Conservation (phyloP, 2,888 invertebrate genomes). For the Dryococelus australis region DNA sequence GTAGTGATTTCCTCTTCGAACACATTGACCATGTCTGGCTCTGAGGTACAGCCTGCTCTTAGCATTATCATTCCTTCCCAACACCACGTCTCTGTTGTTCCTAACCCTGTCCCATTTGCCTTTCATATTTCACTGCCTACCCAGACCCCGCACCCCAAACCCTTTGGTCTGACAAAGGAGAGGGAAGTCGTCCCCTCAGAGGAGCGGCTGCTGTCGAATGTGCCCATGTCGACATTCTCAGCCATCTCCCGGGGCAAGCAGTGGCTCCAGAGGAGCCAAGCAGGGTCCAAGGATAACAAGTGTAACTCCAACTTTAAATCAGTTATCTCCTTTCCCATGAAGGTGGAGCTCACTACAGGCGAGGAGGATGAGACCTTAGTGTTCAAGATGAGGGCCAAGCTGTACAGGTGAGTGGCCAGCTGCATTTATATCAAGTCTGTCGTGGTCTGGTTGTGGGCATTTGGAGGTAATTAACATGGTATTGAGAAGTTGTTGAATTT, state of each 20-base stretch:
- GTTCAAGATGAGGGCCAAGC: conserved; percentile 82
- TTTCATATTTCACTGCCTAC: conserved; percentile 70
- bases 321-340: conserved; percentile 83
- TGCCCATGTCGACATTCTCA: conserved; percentile 52
- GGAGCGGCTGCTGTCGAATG: conserved; percentile 48
- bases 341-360: conserved; percentile 83
- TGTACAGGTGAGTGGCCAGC: conserved; percentile 69
- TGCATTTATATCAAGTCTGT: no score
- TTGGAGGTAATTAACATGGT: background rate
- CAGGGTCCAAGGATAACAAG: conserved; percentile 50
- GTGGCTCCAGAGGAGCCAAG: conserved; percentile 40
- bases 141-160: conserved; percentile 45
- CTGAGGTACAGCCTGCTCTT: conserved; percentile 69
- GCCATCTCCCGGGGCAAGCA: conserved; percentile 48
- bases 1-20: conserved; percentile 85
- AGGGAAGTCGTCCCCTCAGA: conserved; percentile 37
- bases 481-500: no score
- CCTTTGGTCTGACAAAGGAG: background rate
- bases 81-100: conserved; percentile 61
- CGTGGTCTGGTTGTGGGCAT: background rate
- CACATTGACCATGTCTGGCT: conserved; percentile 69
- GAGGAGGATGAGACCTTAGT: conserved; percentile 79
- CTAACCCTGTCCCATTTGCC: conserved; percentile 61
- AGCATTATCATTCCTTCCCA: conserved; percentile 85
- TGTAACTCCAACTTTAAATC: conserved; percentile 85